These are phyloP conservation scores for Phorcus lineatus DNA, from an alignment of 2,888 invertebrate genomes.

Conservation along the genomic window DNA sequence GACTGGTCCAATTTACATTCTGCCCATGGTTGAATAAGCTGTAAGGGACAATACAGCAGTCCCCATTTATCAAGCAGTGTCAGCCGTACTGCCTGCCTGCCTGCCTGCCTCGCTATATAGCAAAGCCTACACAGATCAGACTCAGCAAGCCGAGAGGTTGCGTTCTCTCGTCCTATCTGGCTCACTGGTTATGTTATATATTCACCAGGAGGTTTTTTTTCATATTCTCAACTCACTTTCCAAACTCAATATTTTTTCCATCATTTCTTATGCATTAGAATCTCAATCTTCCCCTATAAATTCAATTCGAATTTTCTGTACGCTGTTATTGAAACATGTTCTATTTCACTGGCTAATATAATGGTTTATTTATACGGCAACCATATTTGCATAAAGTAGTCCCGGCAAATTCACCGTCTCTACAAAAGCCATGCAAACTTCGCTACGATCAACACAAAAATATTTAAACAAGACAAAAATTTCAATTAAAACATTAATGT, in stretches of 20 bases:
- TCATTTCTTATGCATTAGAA: not conserved
- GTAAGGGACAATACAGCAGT: slow-evolving; percentile 58
- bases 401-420: slow-evolving; percentile 16
- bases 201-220: not conserved
- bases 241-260: not conserved
- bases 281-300: not conserved
- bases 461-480: too few relatives aligned
- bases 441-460: too few relatives aligned
- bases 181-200: too few relatives aligned
- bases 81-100: slow-evolving; percentile 33
- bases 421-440: slow-evolving; percentile 17
- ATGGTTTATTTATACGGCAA: slow-evolving; percentile 38
- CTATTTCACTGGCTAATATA: slow-evolving; percentile 27
- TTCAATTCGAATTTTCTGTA: slow-evolving; percentile 17
- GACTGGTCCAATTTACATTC: slow-evolving; percentile 54
- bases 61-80: slow-evolving; percentile 62
- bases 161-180: too few relatives aligned
- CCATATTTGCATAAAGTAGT: slow-evolving; percentile 35
- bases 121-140: not conserved
- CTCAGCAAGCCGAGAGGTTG: not conserved
- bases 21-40: slow-evolving; percentile 53
- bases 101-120: slow-evolving; percentile 12
- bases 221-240: not conserved
- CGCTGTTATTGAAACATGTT: slow-evolving; percentile 23
- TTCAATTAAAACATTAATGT: too few relatives aligned